phyloP scores from a whole-genome alignment of 2,113 vertebrate species.

The Opisthocomus hoazin region DNA sequence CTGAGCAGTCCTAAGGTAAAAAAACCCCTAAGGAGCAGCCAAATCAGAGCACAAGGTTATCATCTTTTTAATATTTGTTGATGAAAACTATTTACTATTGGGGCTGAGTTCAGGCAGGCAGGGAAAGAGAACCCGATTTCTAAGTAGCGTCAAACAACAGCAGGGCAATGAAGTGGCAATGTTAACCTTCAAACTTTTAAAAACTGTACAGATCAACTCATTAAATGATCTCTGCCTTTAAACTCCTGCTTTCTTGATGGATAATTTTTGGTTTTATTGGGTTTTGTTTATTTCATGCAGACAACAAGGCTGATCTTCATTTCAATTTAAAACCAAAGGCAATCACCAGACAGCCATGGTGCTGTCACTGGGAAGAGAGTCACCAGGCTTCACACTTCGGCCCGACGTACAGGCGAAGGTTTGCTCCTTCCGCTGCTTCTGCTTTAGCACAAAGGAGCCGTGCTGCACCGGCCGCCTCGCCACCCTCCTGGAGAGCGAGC shows the following conservation, averaged over 20 bases:
- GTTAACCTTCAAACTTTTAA: neutral
- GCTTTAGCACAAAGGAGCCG: neutral
- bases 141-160: neutral
- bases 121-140: neutral
- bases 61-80: neutral
- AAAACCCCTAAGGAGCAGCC: neutral
- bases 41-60: neutral
- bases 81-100: neutral
- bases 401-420: accelerated
- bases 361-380: neutral
- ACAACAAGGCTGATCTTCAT: neutral
- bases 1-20: neutral
- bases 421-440: neutral
- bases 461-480: neutral
- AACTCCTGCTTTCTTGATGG: neutral
- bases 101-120: neutral
- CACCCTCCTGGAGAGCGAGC: neutral
- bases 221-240: neutral
- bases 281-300: neutral
- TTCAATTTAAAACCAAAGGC: neutral
- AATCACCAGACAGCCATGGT: neutral
- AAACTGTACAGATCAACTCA: neutral
- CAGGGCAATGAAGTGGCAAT: neutral
- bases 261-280: neutral
- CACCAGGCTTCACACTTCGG: neutral